Percentiles rank a stretch among this genome's conserved stretches.
phyloP scores from a whole-genome alignment of 2,888 invertebrate species.

The Acanthococcus lagerstroemiae region DNA sequence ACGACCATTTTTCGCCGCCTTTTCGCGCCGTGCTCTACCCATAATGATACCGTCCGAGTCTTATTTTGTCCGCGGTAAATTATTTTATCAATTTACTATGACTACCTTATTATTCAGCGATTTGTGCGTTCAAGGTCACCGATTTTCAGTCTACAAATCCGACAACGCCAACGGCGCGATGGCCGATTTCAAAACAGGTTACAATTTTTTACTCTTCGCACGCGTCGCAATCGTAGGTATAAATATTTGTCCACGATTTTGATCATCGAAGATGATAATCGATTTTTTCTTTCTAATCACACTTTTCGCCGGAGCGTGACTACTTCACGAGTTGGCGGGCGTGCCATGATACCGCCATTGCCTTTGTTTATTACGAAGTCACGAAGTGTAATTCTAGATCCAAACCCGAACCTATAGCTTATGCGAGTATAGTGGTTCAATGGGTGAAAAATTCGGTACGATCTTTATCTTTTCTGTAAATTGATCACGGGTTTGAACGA shows the following conservation, averaged over 20 bases:
- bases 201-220: neutral
- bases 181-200: slow-evolving; percentile 19
- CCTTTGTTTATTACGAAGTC: too few species aligned
- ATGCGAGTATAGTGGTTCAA: too few species aligned
- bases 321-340: too few species aligned
- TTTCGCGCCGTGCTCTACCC: neutral
- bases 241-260: too few species aligned
- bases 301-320: too few species aligned
- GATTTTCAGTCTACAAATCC: slow-evolving; percentile 9
- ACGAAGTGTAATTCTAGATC: too few species aligned
- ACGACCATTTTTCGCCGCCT: neutral
- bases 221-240: too few species aligned
- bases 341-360: too few species aligned
- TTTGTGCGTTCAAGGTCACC: slow-evolving; percentile 18
- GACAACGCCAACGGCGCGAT: neutral
- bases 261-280: neutral
- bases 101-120: slow-evolving; percentile 10
- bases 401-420: too few species aligned
- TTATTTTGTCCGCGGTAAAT: neutral
- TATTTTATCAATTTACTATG: slow-evolving; percentile 1
- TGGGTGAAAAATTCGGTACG: too few species aligned
- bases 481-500: too few species aligned
- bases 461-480: too few species aligned
- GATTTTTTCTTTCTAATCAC: neutral
- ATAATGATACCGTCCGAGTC: neutral